Percentiles rank a stretch among this genome's conserved stretches.
Conservation (phyloP, 2,113 vertebrate genomes). For the Rhinopomastus cyanomelas region DNA sequence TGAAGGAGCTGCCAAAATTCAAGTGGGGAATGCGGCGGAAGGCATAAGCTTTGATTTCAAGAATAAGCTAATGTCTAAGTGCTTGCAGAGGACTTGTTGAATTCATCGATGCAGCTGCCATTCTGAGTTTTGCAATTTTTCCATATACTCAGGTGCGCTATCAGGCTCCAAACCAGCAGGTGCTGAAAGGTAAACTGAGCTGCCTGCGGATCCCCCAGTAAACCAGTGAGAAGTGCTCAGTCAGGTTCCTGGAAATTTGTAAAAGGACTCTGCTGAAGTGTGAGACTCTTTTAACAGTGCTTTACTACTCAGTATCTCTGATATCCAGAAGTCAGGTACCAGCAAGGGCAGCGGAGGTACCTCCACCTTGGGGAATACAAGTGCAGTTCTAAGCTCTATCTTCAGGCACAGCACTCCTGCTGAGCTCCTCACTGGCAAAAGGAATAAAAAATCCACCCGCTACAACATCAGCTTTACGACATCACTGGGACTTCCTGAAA, state of each 20-base stretch:
- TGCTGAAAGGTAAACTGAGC: not conserved
- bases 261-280: not conserved
- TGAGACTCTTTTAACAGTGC: not conserved
- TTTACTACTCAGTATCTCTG: not conserved
- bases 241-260: not conserved
- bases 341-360: not conserved
- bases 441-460: not conserved
- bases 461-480: not conserved
- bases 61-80: not conserved
- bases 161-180: not conserved
- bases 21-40: not conserved
- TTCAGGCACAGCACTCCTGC: not conserved
- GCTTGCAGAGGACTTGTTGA: not conserved
- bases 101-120: not conserved
- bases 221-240: not conserved
- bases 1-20: conserved; percentile 43
- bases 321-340: not conserved
- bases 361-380: not conserved
- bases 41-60: conserved; percentile 14
- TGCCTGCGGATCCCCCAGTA: not conserved
- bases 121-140: not conserved
- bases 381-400: not conserved
- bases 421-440: not conserved
- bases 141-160: not conserved
- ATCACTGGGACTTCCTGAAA: not conserved